These are phyloP conservation scores for Daubentonia madagascariensis DNA, from an alignment of 2,113 vertebrate species.

Conservation along the genomic window DNA sequence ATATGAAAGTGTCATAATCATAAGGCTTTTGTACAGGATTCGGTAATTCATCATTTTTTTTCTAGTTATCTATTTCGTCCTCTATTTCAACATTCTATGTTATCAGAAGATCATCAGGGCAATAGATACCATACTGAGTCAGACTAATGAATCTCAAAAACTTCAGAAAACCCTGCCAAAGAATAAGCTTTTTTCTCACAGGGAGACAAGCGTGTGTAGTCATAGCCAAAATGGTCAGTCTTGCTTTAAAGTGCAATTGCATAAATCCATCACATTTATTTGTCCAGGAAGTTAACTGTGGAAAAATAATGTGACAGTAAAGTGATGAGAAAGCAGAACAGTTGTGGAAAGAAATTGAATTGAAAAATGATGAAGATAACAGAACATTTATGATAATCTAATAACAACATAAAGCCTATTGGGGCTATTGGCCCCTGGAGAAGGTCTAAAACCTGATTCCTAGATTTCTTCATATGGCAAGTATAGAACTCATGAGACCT, in stretches of 20 bases:
- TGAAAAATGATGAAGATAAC: conserved; percentile 30
- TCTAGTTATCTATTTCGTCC: neutral
- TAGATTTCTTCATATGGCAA: neutral
- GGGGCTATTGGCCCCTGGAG: neutral
- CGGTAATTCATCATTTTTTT: neutral
- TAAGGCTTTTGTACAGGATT: neutral
- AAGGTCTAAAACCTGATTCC: neutral
- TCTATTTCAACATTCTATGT: neutral
- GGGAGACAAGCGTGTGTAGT: neutral
- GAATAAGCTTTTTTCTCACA: conserved; percentile 8
- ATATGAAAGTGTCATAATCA: neutral
- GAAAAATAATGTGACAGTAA: conserved; percentile 51
- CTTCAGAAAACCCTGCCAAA: neutral
- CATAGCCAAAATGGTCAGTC: conserved; percentile 4
- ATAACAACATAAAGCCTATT: neutral
- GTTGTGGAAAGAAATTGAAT: neutral
- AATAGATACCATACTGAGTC: conserved; percentile 34
- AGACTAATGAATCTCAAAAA: neutral
- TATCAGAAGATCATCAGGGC: conserved; percentile 7
- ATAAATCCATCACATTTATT: conserved; percentile 56
- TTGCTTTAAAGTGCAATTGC: conserved; percentile 42
- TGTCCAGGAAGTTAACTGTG: conserved; percentile 50
- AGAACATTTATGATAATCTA: neutral
- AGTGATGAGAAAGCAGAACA: conserved; percentile 13
- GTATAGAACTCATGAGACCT: neutral